A percentile compares a stretch with the other conserved stretches of the same genome.
phyloP scores from a whole-genome alignment of 35 echinoderm and acorn worm species.

The Hemicentrotus pulcherrimus region DNA sequence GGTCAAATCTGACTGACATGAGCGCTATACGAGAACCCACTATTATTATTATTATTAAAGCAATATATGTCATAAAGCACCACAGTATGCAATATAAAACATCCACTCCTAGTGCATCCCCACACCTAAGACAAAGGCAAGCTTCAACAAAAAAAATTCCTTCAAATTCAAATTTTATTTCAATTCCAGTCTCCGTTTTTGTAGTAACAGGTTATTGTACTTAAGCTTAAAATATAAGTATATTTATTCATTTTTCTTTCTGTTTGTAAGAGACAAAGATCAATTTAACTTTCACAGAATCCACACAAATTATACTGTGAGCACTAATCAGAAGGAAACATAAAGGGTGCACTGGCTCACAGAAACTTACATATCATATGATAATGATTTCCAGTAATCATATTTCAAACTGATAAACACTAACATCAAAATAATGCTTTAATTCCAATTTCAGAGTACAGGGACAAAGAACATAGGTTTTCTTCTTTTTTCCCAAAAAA shows the following conservation, averaged over 20 bases:
- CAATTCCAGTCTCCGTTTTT: background rate
- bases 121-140: background rate
- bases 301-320: background rate
- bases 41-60: too few relatives aligned
- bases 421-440: background rate
- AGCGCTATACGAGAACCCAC: too few relatives aligned
- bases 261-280: background rate
- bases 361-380: background rate
- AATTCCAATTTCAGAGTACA: too few relatives aligned
- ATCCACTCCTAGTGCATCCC: too few relatives aligned
- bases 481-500: background rate
- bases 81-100: too few relatives aligned
- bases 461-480: too few relatives aligned
- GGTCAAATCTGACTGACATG: too few relatives aligned
- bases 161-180: background rate
- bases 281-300: background rate
- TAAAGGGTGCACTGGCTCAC: background rate
- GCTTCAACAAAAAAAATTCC: background rate
- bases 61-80: too few relatives aligned
- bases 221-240: background rate
- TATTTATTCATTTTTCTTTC: background rate
- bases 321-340: too few relatives aligned
- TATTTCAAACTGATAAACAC: background rate
- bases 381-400: background rate
- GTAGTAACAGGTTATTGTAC: background rate